phyloP scores from a whole-genome alignment of 2,113 vertebrate species.

The Charina bottae region DNA sequence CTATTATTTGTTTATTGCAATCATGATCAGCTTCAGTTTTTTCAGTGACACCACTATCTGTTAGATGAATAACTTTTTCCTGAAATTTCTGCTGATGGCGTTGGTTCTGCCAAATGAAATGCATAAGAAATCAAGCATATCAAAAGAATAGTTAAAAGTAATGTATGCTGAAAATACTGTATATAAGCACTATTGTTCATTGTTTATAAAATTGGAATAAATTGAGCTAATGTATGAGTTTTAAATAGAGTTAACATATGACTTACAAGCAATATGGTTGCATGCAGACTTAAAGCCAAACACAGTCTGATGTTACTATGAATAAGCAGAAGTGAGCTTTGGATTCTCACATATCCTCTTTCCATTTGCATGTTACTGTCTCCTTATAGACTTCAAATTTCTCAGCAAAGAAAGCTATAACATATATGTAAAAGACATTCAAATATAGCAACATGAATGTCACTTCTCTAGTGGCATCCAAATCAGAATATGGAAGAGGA shows the following conservation, averaged over 20 bases:
- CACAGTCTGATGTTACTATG: neutral
- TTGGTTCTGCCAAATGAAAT: slow-evolving; percentile 78
- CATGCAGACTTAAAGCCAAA: neutral
- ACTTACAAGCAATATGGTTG: neutral
- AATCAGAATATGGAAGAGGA: neutral
- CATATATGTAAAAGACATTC: neutral
- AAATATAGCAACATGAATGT: neutral
- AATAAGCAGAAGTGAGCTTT: neutral
- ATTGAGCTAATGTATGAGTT: neutral
- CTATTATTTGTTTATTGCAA: slow-evolving; percentile 53
- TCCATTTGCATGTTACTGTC: neutral
- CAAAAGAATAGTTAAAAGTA: neutral
- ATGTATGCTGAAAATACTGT: neutral
- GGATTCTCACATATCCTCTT: neutral
- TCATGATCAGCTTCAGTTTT: slow-evolving; percentile 46
- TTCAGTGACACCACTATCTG: slow-evolving; percentile 42
- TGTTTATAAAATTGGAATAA: neutral
- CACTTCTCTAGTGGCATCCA: neutral
- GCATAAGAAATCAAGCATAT: neutral
- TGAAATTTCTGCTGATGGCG: slow-evolving; percentile 87
- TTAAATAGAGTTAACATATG: neutral
- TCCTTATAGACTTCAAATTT: neutral
- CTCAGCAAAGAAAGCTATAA: neutral
- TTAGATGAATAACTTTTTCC: slow-evolving; percentile 73
- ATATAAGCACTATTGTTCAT: neutral